These are phyloP conservation scores for Cecidostiba fungosa DNA, from an alignment of 2,888 invertebrate species.

Conservation along the genomic window DNA sequence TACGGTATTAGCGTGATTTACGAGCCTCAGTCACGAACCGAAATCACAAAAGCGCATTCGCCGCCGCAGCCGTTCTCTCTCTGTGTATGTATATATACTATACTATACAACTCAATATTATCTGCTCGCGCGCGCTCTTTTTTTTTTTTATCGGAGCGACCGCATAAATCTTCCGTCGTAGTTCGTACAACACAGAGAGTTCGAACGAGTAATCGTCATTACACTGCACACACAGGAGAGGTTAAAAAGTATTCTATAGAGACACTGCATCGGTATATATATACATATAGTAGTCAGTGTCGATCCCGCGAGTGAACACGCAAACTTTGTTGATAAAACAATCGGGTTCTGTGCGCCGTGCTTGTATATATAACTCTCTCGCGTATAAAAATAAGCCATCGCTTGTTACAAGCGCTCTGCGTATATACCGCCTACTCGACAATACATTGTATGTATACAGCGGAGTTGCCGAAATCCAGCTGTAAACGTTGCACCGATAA, in stretches of 20 bases:
- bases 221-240: neutral
- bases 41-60: slow-evolving; percentile 47
- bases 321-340: neutral
- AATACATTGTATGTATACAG: neutral
- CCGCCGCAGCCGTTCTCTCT: neutral
- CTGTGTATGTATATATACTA: neutral
- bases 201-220: neutral
- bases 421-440: neutral
- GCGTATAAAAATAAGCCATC: neutral
- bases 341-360: neutral
- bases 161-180: slow-evolving; percentile 3
- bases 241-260: neutral
- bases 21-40: slow-evolving; percentile 58
- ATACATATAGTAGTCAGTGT: too few relatives aligned
- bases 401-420: neutral
- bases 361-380: too few relatives aligned
- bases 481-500: neutral
- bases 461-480: neutral
- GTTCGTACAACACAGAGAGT: neutral
- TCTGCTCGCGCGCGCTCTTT: neutral
- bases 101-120: slow-evolving; percentile 37
- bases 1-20: slow-evolving; percentile 61
- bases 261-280: neutral
- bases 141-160: neutral
- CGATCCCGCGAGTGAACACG: too few relatives aligned